These are phyloP conservation scores for human DNA, from an alignment of 2,113 vertebrate genomes.

Conservation along the genomic window GRCh38 chr17:64522501-64523000, in stretches of 20 bases:
- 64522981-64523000: not conserved
- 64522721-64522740: conserved; percentile 73
- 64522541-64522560: not conserved
- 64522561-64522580: not conserved
- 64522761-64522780: conserved; percentile 90
- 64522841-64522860: conserved; percentile 34
- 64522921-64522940: not conserved
- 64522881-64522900: conserved; percentile 72
- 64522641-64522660: not conserved
- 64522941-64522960: too few relatives aligned
- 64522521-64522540: not conserved
- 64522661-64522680: conserved; percentile 43
- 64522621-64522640: not conserved
- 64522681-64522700: conserved; percentile 27
- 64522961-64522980: too few relatives aligned
- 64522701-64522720: conserved; percentile 37
- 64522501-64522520: not conserved
- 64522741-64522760: conserved; percentile 82
- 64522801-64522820: conserved; percentile 30
- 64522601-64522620: not conserved
- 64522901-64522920: conserved; percentile 29
- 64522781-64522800: conserved; percentile 87
- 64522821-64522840: conserved; percentile 67
- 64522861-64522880: not conserved
- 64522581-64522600: conserved; percentile 24